Evolutionary conservation across 1,140 invertebrate species (phyloP).

Genomic region (Olivierus martensii): DNA sequence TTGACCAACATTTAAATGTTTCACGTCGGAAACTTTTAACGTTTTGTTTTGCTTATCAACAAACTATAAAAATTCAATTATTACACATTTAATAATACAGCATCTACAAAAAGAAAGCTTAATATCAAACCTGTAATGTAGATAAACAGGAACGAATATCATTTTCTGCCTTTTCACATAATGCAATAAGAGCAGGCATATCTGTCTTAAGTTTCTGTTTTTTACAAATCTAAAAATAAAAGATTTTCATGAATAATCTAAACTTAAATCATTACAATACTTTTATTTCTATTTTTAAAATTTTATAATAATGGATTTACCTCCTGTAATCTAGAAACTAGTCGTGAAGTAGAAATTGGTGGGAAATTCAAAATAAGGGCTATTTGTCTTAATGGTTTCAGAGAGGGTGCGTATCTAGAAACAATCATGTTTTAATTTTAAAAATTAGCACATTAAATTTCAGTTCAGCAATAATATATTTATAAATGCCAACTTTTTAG

Average conservation of each 20-base stretch:
- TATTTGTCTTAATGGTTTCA: slow-evolving; percentile 54
- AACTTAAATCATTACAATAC: no score
- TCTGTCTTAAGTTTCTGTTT: slow-evolving; percentile 56
- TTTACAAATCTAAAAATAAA: slow-evolving; percentile 51
- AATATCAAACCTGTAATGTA: slow-evolving; percentile 51
- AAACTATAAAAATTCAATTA: no score
- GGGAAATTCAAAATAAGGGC: slow-evolving; percentile 62
- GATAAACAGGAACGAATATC: slow-evolving; percentile 82
- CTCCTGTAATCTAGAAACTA: slow-evolving; percentile 12
- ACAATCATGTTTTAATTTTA: no score
- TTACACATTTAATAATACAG: no score
- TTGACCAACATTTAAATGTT: slow-evolving; percentile 53
- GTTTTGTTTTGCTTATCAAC: slow-evolving; percentile 36
- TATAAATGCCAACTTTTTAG: no score
- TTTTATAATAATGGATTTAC: no score
- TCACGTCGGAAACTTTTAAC: slow-evolving; percentile 48
- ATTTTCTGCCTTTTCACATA: slow-evolving; percentile 64
- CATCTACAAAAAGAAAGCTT: no score
- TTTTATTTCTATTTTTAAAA: no score
- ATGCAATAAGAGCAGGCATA: slow-evolving; percentile 46
- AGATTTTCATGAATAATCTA: no score
- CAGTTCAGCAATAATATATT: no score
- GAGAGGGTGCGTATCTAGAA: slow-evolving; percentile 56
- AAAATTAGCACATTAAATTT: no score
- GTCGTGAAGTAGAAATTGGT: slow-evolving; percentile 41